Percentiles rank a stretch among this genome's conserved stretches.
phyloP scores from a whole-genome alignment of 2,888 invertebrate species.

The Dioctria rufipes region DNA sequence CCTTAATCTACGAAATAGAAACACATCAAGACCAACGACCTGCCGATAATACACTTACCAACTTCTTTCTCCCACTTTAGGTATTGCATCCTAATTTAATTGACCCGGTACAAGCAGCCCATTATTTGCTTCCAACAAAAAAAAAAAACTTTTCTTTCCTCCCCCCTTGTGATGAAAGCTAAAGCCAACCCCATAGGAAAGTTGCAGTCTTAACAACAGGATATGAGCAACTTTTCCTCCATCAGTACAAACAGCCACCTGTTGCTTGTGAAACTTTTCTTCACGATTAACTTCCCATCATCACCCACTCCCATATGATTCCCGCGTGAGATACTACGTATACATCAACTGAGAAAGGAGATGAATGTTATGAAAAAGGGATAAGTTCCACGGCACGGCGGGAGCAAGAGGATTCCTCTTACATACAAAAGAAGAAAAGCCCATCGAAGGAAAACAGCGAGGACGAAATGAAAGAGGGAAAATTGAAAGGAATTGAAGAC shows the following conservation, averaged over 20 bases:
- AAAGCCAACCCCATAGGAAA: background rate
- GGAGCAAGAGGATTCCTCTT: background rate
- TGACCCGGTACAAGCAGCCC: constrained; percentile 18
- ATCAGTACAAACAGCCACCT: constrained; percentile 46
- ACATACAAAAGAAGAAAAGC: background rate
- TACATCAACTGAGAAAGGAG: background rate
- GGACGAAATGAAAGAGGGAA: constrained; percentile 22
- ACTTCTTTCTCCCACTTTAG: background rate
- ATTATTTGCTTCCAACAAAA: constrained; percentile 4
- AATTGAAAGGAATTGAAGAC: constrained; percentile 46
- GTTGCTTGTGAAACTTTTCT: constrained; percentile 44
- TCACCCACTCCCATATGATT: constrained; percentile 36
- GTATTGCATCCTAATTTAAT: constrained; percentile 39
- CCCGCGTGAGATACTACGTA: background rate
- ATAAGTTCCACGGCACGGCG: background rate
- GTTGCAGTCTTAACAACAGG: constrained; percentile 37
- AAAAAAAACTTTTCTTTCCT: constrained; percentile 17
- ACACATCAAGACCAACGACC: no score
- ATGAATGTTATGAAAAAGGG: constrained; percentile 23
- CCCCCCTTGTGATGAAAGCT: constrained; percentile 8
- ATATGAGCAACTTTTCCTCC: constrained; percentile 42
- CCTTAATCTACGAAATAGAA: no score
- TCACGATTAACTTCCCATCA: constrained; percentile 44
- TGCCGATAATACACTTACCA: background rate
- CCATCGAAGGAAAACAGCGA: constrained; percentile 10